Evolutionary conservation across 2,113 vertebrate species (phyloP), one percentile per base, ranked within the genome.

Genomic region (Labeo rohita): DNA sequence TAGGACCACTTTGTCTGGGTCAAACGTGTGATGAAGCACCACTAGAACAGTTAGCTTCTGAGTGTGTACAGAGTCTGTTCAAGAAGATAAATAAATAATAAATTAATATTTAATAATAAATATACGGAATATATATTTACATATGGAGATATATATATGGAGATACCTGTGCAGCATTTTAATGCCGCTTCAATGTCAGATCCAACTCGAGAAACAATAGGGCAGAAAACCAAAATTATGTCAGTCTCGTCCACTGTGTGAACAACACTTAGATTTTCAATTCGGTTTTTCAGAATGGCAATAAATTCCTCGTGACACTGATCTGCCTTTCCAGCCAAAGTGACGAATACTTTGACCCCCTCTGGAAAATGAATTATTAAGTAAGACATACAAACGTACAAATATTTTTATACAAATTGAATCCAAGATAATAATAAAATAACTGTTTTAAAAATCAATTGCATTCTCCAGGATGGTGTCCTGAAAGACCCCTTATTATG

Each of bases 11-110:
- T 70, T 61, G 77, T 70, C 45, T 59, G 39, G 56, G 49, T 83
- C 75, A 77, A 83, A 73, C 0, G 81, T 83, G 81, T 56, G 81
- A 72, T 83, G 66, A 72, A 83, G 66, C 47, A 73, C 66, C 65
- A 72, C 81, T 10, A 83, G 47, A 72, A 56, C 66, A 43, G 0
- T 4, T 0, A 16, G 66, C 43, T 45, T 4, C 43, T 6, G 4
- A 45, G 43, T 45, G 4, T 45, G 4, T 45, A 6, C 43, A 45
- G 43, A 74, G 45, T 47, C 9, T 45, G 10, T 74, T 49, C 72
- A 28, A 28, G 28, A 28, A 28, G 28, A 28, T 28, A 28, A 28
- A 28, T 28, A 28, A 28, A 28, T 28, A 28, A 28, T 28, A 28
- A 28, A 28, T 28, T 28, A 28, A 28, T 28, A 28, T 28, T 28